Evolutionary conservation across 2,113 vertebrate genomes (phyloP).

Genomic region (Reinhardtius hippoglossoides): DNA sequence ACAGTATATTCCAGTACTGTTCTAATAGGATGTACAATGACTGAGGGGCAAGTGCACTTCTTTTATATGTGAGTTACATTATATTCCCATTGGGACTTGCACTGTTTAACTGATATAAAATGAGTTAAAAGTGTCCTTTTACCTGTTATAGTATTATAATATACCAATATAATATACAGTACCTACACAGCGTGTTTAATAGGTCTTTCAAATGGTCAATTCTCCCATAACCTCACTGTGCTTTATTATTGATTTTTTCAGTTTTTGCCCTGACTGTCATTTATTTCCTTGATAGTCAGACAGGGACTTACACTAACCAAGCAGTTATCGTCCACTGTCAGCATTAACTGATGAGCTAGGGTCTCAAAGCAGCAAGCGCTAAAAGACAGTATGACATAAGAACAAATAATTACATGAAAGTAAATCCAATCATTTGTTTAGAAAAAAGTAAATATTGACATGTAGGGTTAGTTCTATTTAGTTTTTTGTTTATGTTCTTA

Average conservation of each 20-base stretch:
- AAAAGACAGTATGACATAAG: not conserved
- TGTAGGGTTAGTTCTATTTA: not conserved
- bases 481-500: not conserved
- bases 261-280: not conserved
- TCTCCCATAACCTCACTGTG: not conserved
- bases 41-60: not conserved
- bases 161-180: not conserved
- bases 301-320: not conserved
- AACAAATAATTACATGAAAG: not conserved
- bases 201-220: not conserved
- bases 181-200: not conserved
- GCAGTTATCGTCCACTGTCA: not conserved
- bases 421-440: not conserved
- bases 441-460: not conserved
- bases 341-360: not conserved
- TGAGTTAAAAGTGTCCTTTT: not conserved
- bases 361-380: not conserved
- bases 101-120: not conserved
- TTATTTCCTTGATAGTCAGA: constrained; percentile 10
- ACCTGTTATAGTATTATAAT: not conserved
- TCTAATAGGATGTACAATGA: not conserved
- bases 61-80: not conserved
- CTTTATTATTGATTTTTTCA: constrained; percentile 2
- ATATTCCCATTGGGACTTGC: not conserved
- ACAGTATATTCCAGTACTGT: not conserved